Percentiles rank a stretch among this genome's conserved stretches.
Conservation (phyloP, 2,888 invertebrate species). For the Drosophila eohydei region DNA sequence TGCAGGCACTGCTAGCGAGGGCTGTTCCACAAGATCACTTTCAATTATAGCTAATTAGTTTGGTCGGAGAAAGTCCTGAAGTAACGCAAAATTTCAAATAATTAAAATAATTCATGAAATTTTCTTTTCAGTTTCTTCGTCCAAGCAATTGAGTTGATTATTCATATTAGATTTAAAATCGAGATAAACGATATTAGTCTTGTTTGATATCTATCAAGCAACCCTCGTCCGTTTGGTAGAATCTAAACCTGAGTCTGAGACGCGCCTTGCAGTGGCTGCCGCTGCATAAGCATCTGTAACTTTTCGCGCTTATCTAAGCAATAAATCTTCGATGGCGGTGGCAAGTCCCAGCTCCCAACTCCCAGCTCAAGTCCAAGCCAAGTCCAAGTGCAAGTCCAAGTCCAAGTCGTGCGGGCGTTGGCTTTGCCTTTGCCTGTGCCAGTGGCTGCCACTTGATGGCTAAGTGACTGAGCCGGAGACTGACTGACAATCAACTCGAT, state of each 20-base stretch:
- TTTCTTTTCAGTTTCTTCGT: neutral
- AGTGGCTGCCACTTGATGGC: conserved; percentile 61
- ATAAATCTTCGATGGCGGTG: conserved; percentile 82
- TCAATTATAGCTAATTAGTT: conserved; percentile 23
- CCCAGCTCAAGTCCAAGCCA: conserved; percentile 37
- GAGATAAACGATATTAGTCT: neutral
- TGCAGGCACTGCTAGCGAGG: conserved; percentile 68
- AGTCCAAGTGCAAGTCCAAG: conserved; percentile 33
- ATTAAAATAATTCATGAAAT: conserved; percentile 8
- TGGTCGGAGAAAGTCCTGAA: conserved; percentile 9
- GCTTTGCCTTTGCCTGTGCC: conserved; percentile 66
- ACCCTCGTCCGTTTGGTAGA: conserved; percentile 63
- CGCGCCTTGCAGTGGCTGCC: conserved; percentile 72
- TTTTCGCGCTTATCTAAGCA: conserved; percentile 83
- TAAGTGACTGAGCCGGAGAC: conserved; percentile 61
- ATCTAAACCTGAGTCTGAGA: conserved; percentile 58
- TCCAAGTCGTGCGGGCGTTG: conserved; percentile 78
- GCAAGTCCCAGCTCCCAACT: conserved; percentile 66
- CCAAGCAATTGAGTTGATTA: neutral
- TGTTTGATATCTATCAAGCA: neutral
- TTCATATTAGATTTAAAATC: neutral
- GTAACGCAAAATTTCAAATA: neutral
- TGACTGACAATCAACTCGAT: conserved; percentile 74
- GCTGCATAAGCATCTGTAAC: conserved; percentile 83
- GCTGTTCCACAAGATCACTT: conserved; percentile 23